Base-by-base conservation (phyloP, 2,888 invertebrate species). In the Boloria selene region DNA sequence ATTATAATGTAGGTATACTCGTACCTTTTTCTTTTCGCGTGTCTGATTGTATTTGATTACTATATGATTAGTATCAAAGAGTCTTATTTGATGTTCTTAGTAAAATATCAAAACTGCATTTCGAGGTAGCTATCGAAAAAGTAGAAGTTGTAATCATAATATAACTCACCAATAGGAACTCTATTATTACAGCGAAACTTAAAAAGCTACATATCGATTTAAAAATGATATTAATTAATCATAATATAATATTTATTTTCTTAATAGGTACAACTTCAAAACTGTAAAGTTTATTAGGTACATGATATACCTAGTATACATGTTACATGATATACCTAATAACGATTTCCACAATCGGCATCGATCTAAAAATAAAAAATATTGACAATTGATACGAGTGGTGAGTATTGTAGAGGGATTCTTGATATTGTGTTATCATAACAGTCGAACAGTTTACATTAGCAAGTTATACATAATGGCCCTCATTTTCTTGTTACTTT, bases 401-500 rank as follows among this genome's bases (percentile, higher is more conserved):
- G 61, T 69, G 69, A 59, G 73, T 65, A 65, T 62, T 69, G 73
- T 72, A 77, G 81, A 76, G 71, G 71, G 68, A 74, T 72, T 67
- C 72, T 78, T 65, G n/a, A 74, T 70, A 64, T 73, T 75, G 75
- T 76, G 77, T 78, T 79, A 78, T 78, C 73, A 77, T 77, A 79
- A 78, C 74, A 77, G 61, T 38, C 55, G 64, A 69, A 73, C 70
- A 75, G 84, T 83, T 86, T 83, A 85, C 80, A 79, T 81, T 84
- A 73, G 75, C 75, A 67, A 58, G 74, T 73, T 75, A 79, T 81
- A 81, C 80, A 86, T 85, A 85, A 87, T 84, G 80, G 79, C 67
- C 75, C 73, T 75, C 76, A 78, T 84, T 86, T 84, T 84, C 83
- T 83, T 74, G 75, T 79, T 79, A 77, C 79, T 81, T 82, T 80